phyloP scores from a whole-genome alignment of 2,888 invertebrate species.

The Hymenopus coronatus region DNA sequence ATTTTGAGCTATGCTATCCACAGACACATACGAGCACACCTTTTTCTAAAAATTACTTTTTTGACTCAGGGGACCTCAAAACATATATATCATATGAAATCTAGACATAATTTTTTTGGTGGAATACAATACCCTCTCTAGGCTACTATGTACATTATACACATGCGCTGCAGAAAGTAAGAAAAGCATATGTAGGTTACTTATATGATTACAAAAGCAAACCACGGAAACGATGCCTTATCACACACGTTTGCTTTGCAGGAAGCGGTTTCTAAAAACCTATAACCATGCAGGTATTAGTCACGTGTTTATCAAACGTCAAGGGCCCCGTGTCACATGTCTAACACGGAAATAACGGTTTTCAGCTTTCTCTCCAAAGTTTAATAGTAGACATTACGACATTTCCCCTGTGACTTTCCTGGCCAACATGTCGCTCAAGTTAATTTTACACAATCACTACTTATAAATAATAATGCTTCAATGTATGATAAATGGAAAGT shows the following conservation, averaged over 20 bases:
- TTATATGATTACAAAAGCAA: too few relatives aligned
- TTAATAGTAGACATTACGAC: not conserved
- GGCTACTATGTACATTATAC: too few relatives aligned
- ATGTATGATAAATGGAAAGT: not conserved
- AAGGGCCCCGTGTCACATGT: not conserved
- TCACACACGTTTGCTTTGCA: not conserved
- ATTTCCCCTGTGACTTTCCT: not conserved
- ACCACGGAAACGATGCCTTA: not conserved
- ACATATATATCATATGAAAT: too few relatives aligned
- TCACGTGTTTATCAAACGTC: not conserved
- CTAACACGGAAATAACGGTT: not conserved
- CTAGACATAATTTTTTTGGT: too few relatives aligned
- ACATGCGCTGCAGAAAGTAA: too few relatives aligned
- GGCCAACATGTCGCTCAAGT: not conserved
- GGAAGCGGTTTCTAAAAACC: not conserved
- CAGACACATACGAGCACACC: too few relatives aligned
- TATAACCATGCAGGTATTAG: not conserved
- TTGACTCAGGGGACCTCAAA: too few relatives aligned
- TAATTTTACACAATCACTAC: not conserved
- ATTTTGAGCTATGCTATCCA: too few relatives aligned
- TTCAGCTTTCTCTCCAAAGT: not conserved
- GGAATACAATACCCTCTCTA: too few relatives aligned
- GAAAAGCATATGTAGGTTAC: too few relatives aligned
- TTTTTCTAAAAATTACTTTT: too few relatives aligned
- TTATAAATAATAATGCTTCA: not conserved